Percentiles rank a stretch among this genome's conserved stretches.
Conservation (phyloP, 2,888 invertebrate genomes). For the Emesis furor region DNA sequence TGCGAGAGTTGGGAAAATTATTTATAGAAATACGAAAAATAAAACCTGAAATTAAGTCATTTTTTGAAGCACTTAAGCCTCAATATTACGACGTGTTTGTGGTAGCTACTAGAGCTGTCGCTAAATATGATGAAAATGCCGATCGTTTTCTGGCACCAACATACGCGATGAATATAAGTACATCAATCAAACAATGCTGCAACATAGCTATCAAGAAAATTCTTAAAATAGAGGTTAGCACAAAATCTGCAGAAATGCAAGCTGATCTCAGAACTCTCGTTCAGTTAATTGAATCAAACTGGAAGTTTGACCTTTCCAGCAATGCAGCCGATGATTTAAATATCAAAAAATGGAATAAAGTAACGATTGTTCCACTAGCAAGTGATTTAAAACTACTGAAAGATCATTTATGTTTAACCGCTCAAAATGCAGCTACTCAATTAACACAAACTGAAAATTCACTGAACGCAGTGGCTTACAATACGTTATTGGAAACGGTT, state of each 20-base stretch:
- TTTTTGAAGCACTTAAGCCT: slow-evolving; percentile 63
- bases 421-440: slow-evolving; percentile 43
- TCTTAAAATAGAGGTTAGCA: slow-evolving; percentile 67
- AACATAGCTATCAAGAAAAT: slow-evolving; percentile 74
- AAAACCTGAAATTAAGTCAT: slow-evolving; percentile 61
- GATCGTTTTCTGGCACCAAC: slow-evolving; percentile 72
- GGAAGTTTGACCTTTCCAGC: slow-evolving; percentile 41
- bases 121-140: slow-evolving; percentile 65
- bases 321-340: slow-evolving; percentile 55
- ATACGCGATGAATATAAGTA: slow-evolving; percentile 75
- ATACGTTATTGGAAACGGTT: slow-evolving; percentile 70
- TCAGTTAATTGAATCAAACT: slow-evolving; percentile 17
- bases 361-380: slow-evolving; percentile 53
- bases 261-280: slow-evolving; percentile 60
- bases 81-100: slow-evolving; percentile 70
- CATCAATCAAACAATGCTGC: slow-evolving; percentile 76
- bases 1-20: slow-evolving; percentile 74
- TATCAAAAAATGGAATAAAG: slow-evolving; percentile 52
- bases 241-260: slow-evolving; percentile 67
- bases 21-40: slow-evolving; percentile 72
- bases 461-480: slow-evolving; percentile 62
- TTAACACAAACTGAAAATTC: slow-evolving; percentile 51
- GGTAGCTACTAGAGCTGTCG: slow-evolving; percentile 61
- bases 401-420: slow-evolving; percentile 32
- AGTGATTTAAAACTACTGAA: slow-evolving; percentile 54